Conservation (phyloP, 2,797 vertebrate species). For the Spatula versicolor region DNA sequence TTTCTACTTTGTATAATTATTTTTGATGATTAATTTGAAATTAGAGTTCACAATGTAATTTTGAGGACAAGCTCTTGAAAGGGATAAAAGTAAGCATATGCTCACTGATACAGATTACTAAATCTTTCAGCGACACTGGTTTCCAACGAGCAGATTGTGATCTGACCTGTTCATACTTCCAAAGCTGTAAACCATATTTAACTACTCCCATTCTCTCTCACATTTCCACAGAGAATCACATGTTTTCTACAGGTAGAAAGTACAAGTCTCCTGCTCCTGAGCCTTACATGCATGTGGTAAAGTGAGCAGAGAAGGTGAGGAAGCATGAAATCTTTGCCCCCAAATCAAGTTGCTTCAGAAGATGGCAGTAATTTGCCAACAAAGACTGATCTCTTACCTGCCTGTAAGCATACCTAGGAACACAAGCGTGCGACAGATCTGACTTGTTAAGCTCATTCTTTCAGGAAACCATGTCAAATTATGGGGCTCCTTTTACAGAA, state of each 20-base stretch:
- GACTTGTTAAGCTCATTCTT: not conserved
- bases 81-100: not conserved
- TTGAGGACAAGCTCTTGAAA: not conserved
- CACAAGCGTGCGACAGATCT: not conserved
- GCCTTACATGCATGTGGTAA: not conserved
- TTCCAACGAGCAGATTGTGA: not conserved
- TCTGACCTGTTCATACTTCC: not conserved
- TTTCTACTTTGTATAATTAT: fast-evolving
- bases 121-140: not conserved
- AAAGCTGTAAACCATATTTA: not conserved
- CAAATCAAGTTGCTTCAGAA: not conserved
- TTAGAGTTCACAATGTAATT: not conserved
- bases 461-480: not conserved
- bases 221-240: not conserved
- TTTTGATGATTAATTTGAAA: not conserved
- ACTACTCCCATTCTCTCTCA: not conserved
- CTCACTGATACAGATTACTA: not conserved
- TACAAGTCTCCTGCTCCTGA: not conserved
- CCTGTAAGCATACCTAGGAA: not conserved
- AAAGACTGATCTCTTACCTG: not conserved
- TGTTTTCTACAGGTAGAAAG: not conserved
- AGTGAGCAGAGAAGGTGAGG: not conserved
- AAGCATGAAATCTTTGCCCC: not conserved
- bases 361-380: not conserved
- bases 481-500: constrained; percentile 8